These are phyloP conservation scores for Cheilosia soror DNA, from an alignment of 2,888 invertebrate genomes.

Conservation along the genomic window DNA sequence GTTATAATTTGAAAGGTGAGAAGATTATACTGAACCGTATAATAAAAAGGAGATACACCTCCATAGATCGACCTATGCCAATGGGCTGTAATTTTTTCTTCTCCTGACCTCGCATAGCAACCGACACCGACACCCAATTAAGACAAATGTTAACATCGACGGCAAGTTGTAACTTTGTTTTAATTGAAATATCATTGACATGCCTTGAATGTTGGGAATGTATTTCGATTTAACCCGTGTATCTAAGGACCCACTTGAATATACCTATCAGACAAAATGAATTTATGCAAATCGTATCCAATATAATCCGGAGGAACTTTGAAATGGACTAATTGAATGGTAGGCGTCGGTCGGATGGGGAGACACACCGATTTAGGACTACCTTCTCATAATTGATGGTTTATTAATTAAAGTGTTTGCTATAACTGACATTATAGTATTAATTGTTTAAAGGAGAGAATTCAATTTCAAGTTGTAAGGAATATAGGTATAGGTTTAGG, in stretches of 20 bases:
- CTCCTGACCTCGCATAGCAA: constrained; percentile 6
- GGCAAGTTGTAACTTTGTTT: constrained; percentile 57
- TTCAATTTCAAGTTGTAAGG: constrained; percentile 16
- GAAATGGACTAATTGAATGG: constrained; percentile 45
- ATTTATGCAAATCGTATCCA: constrained; percentile 39
- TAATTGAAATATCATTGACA: constrained; percentile 58
- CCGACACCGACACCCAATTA: constrained; percentile 43
- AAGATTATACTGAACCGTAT: constrained; percentile 20
- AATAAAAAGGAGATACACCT: not conserved
- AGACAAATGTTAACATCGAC: constrained; percentile 27
- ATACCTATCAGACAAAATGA: constrained; percentile 5
- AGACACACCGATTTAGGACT: not conserved
- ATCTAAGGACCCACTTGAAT: not conserved
- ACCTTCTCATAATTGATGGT: constrained; percentile 19
- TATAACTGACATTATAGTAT: constrained; percentile 51
- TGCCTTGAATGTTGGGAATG: constrained; percentile 18
- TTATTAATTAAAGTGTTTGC: constrained; percentile 64
- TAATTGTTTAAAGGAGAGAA: constrained; percentile 54
- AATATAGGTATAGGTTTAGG: not conserved
- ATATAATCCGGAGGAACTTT: not conserved
- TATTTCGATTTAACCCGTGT: constrained; percentile 21
- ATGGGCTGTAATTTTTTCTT: not conserved
- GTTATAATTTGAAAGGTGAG: constrained; percentile 20
- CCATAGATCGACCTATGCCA: not conserved
- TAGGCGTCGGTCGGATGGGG: constrained; percentile 1